Evolutionary conservation across 1,140 invertebrate genomes (phyloP).

Genomic region (Arctopsyche grandis): DNA sequence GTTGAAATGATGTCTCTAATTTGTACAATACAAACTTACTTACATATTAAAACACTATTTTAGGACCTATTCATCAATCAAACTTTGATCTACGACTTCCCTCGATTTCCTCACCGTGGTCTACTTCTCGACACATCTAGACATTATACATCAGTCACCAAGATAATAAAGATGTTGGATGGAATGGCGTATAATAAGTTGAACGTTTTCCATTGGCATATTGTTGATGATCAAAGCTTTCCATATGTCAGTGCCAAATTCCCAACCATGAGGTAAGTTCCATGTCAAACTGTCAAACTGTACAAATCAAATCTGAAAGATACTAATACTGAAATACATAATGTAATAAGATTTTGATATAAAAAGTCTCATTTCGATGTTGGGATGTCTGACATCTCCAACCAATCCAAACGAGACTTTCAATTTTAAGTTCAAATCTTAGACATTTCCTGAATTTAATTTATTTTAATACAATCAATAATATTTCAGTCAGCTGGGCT

Average conservation of each 20-base stretch:
- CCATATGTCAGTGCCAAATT: constrained; percentile 83
- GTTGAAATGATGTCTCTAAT: too few species aligned
- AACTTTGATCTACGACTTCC: constrained; percentile 75
- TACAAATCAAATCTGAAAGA: neutral
- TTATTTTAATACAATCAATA: neutral
- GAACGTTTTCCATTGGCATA: constrained; percentile 96
- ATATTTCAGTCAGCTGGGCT: constrained; percentile 64
- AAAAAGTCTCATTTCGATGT: too few species aligned
- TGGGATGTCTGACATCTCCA: too few species aligned
- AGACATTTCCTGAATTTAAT: too few species aligned
- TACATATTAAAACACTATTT: constrained; percentile 13
- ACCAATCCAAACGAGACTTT: too few species aligned
- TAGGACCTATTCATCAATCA: constrained; percentile 64
- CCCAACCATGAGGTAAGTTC: constrained; percentile 75
- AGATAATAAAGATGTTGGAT: constrained; percentile 76
- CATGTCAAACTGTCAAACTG: too few species aligned
- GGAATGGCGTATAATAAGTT: constrained; percentile 90
- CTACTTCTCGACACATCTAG: constrained; percentile 85
- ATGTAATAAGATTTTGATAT: too few species aligned
- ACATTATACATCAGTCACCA: constrained; percentile 77
- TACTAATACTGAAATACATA: neutral
- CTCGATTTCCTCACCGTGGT: constrained; percentile 80
- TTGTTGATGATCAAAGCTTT: constrained; percentile 92
- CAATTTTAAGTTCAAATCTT: neutral
- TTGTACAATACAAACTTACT: neutral